Conservation (phyloP, 2,888 invertebrate species). For the Boloria selene region DNA sequence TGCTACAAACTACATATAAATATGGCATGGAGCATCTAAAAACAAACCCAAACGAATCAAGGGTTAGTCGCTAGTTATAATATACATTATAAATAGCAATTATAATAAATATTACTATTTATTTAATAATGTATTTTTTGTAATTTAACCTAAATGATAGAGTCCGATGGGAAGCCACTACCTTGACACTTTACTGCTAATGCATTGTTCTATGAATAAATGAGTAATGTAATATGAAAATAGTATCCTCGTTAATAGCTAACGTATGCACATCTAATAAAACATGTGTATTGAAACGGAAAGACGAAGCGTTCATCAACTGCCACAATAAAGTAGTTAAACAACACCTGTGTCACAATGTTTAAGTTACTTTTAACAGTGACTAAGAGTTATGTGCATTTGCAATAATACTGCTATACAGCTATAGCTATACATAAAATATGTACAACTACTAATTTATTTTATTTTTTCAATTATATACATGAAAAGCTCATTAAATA, state of each 20-base stretch:
- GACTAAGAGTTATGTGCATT: too few species aligned
- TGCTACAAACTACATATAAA: too few species aligned
- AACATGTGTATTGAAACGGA: slow-evolving; percentile 15
- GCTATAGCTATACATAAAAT: too few species aligned
- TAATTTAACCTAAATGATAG: neutral
- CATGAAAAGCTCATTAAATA: too few species aligned
- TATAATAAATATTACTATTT: neutral
- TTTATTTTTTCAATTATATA: too few species aligned
- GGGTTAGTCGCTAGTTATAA: too few species aligned
- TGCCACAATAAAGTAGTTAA: neutral
- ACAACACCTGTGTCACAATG: neutral
- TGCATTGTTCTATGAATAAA: slow-evolving; percentile 3
- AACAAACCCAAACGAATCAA: too few species aligned
- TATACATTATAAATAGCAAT: too few species aligned
- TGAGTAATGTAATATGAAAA: slow-evolving; percentile 7
- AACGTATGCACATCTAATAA: slow-evolving; percentile 18
- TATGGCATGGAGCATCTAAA: too few species aligned
- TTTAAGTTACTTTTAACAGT: neutral
- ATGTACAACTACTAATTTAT: too few species aligned
- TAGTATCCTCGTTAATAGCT: slow-evolving; percentile 14
- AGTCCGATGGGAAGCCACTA: slow-evolving; percentile 5
- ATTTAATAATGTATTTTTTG: neutral
- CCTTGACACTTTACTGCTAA: neutral
- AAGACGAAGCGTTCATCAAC: slow-evolving; percentile 11
- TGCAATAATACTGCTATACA: too few species aligned